phyloP scores from a whole-genome alignment of 2,113 vertebrate genomes.

The Dinomys branickii region DNA sequence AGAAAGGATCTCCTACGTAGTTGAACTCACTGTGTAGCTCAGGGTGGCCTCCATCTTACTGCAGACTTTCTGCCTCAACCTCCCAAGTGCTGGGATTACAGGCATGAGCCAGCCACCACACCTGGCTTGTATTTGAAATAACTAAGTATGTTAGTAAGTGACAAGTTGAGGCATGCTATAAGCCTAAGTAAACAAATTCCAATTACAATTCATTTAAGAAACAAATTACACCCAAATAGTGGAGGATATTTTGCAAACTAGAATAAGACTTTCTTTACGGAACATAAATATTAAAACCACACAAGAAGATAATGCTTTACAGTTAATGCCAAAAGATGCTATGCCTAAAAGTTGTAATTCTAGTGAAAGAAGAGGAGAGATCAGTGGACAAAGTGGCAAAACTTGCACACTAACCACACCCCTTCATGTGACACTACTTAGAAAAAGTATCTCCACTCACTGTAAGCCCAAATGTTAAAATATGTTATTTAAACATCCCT shows the following conservation, averaged over 20 bases:
- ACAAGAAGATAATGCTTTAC: neutral
- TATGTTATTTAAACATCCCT: neutral
- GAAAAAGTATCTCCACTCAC: neutral
- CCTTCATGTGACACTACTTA: neutral
- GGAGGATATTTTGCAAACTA: neutral
- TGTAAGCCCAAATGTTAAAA: neutral
- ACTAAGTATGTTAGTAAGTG: neutral
- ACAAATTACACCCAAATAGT: neutral
- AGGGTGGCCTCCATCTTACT: neutral
- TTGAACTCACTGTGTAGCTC: neutral
- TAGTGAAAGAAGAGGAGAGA: neutral
- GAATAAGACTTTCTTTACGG: neutral
- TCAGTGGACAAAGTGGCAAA: neutral
- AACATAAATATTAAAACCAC: neutral
- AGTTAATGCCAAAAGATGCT: neutral
- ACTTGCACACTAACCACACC: too few species aligned
- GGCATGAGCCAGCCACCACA: neutral
- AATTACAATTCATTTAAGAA: neutral
- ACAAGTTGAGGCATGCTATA: neutral
- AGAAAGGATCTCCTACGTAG: neutral
- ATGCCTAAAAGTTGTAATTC: neutral
- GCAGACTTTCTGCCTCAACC: neutral
- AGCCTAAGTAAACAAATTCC: neutral
- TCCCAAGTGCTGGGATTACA: neutral
- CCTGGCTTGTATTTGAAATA: neutral